A percentile compares a stretch with the other conserved stretches of the same genome.
These are phyloP conservation scores for Marasmarcha lunaedactyla DNA, from an alignment of 2,888 invertebrate species.

Conservation along the genomic window DNA sequence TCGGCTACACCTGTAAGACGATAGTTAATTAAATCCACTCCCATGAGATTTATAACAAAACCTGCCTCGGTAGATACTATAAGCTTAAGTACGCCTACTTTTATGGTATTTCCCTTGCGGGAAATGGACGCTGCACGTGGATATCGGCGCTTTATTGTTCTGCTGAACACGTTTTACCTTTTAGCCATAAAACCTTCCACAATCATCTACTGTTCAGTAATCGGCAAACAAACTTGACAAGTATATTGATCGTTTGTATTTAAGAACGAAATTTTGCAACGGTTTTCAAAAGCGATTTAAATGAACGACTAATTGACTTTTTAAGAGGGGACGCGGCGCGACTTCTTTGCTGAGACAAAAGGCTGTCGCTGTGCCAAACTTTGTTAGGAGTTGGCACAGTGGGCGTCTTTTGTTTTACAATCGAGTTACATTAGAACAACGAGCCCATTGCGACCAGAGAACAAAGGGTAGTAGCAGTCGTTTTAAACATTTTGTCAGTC, in stretches of 20 bases:
- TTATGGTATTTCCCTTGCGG: too few species aligned
- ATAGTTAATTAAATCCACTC: slow-evolving; percentile 59
- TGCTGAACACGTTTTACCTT: too few species aligned
- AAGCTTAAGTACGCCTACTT: background rate
- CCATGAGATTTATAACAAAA: slow-evolving; percentile 35
- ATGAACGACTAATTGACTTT: slow-evolving; percentile 1
- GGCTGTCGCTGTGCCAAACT: slow-evolving; percentile 40
- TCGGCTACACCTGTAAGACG: slow-evolving; percentile 37
- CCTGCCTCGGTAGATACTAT: slow-evolving; percentile 5
- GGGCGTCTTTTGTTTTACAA: slow-evolving; percentile 45
- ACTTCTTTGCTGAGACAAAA: slow-evolving; percentile 33
- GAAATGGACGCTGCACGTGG: too few species aligned
- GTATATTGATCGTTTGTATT: background rate
- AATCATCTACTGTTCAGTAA: too few species aligned
- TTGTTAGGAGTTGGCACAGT: slow-evolving; percentile 28
- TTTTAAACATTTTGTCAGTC: slow-evolving; percentile 30
- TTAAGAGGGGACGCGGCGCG: background rate
- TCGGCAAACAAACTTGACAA: too few species aligned
- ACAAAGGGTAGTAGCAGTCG: slow-evolving; percentile 38
- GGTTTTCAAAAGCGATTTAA: background rate
- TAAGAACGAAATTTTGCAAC: background rate
- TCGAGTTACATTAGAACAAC: slow-evolving; percentile 44
- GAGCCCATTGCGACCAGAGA: slow-evolving; percentile 29
- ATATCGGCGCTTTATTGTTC: too few species aligned
- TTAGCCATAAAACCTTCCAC: too few species aligned